A percentile compares a stretch with the other conserved stretches of the same genome.
Conservation (phyloP, 2,113 vertebrate species). For the Dissostichus mawsoni region DNA sequence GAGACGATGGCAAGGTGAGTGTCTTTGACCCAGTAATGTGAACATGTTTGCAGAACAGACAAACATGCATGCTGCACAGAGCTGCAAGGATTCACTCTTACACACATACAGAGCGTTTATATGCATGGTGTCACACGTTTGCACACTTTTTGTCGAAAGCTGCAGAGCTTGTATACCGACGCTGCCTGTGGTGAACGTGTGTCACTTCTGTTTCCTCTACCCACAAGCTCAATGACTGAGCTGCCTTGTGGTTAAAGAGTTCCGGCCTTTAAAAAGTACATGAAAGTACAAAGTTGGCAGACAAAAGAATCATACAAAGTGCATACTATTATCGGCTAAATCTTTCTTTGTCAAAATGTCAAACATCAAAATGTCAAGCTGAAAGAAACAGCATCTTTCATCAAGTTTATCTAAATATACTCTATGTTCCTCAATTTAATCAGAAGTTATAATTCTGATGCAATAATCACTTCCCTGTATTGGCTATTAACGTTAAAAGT, state of each 20-base stretch:
- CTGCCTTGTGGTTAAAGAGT: neutral
- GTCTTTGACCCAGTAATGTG: neutral
- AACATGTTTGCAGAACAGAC: neutral
- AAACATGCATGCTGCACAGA: neutral
- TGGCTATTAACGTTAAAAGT: neutral
- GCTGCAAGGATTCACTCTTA: neutral
- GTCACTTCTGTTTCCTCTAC: slow-evolving; percentile 45
- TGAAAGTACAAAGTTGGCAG: neutral
- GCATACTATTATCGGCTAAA: neutral
- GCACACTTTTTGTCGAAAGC: neutral
- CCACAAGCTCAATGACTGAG: neutral
- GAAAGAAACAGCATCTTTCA: neutral
- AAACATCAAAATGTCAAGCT: neutral
- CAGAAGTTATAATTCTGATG: neutral
- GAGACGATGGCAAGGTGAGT: neutral
- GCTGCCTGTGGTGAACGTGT: slow-evolving; percentile 37
- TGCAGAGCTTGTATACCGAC: neutral
- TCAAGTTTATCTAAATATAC: neutral
- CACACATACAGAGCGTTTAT: neutral
- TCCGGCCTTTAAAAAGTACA: neutral
- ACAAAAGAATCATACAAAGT: neutral
- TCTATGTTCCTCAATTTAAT: neutral
- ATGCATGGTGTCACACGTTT: neutral
- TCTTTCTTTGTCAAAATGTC: neutral
- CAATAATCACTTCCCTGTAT: neutral